A percentile compares a stretch with the other conserved stretches of the same genome.
These are phyloP conservation scores for Prosapia bicincta DNA, from an alignment of 2,888 invertebrate genomes.

Conservation along the genomic window DNA sequence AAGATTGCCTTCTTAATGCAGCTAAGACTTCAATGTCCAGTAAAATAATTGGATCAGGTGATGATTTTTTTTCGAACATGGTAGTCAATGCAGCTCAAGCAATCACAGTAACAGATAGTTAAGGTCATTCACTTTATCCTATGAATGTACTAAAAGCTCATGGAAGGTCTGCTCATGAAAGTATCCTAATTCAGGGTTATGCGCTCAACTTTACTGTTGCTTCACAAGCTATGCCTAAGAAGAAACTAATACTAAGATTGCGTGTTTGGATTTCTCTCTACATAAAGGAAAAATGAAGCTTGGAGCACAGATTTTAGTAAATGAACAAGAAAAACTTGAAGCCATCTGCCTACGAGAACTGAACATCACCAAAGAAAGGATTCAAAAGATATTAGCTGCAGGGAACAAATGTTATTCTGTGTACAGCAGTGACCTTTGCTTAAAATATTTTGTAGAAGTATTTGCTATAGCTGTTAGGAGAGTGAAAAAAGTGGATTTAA, in stretches of 20 bases:
- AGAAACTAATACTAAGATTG: slow-evolving; percentile 89
- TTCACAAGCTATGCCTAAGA: slow-evolving; percentile 90
- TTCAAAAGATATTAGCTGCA: too few species aligned
- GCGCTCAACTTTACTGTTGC: slow-evolving; percentile 98
- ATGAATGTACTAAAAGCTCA: slow-evolving; percentile 98
- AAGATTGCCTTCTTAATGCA: slow-evolving; percentile 83
- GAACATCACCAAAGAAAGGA: too few species aligned
- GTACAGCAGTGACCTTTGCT: too few species aligned
- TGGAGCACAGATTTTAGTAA: slow-evolving; percentile 96
- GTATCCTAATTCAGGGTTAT: slow-evolving; percentile 85
- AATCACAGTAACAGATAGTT: slow-evolving; percentile 78
- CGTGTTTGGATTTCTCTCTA: slow-evolving; percentile 95
- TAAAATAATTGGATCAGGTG: slow-evolving; percentile 95
- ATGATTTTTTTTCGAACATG: slow-evolving; percentile 94
- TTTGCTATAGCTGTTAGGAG: too few species aligned
- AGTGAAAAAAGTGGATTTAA: too few species aligned
- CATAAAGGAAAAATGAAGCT: slow-evolving; percentile 99
- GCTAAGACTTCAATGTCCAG: too few species aligned
- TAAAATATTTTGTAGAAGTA: too few species aligned
- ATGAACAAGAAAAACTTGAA: too few species aligned
- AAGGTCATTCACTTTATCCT: slow-evolving; percentile 81
- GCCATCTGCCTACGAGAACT: too few species aligned
- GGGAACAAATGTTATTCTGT: too few species aligned
- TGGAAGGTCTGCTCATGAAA: slow-evolving; percentile 92
- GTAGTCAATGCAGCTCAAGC: slow-evolving; percentile 94